Evolutionary conservation across 2,888 invertebrate species (phyloP).

Genomic region (Polymixis lichenea): DNA sequence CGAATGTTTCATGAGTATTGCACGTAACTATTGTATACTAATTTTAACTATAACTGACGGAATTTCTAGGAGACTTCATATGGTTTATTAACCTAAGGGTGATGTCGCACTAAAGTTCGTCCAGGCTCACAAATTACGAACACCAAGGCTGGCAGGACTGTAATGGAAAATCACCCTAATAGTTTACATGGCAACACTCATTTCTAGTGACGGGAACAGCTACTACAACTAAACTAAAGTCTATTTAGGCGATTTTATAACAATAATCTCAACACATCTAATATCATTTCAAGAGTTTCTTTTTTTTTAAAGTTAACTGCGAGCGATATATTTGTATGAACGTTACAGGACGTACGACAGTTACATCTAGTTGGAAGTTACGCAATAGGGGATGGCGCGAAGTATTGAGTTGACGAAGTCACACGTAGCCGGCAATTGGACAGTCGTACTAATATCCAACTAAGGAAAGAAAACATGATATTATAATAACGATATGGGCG

Average conservation of each 20-base stretch:
- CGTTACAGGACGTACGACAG: constrained; percentile 63
- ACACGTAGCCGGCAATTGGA: constrained; percentile 79
- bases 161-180: constrained; percentile 2
- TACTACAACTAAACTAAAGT: constrained; percentile 38
- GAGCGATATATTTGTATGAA: constrained; percentile 63
- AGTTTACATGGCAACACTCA: constrained; percentile 47
- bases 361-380: constrained; percentile 75
- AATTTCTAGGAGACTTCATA: constrained; percentile 35
- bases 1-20: constrained; percentile 44
- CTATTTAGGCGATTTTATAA: constrained; percentile 46
- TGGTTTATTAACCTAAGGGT: constrained; percentile 20
- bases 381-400: constrained; percentile 86
- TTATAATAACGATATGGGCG: background rate
- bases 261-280: constrained; percentile 25
- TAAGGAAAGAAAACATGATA: constrained; percentile 64
- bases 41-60: constrained; percentile 34
- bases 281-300: constrained; percentile 14
- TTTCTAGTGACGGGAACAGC: constrained; percentile 49
- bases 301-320: constrained; percentile 8
- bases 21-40: constrained; percentile 32
- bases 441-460: constrained; percentile 78
- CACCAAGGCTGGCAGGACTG: background rate
- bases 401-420: constrained; percentile 84
- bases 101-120: constrained; percentile 9
- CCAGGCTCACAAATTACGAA: constrained; percentile 6